These are phyloP conservation scores for Nannoperca obscura DNA, from an alignment of 2,797 vertebrate genomes.

Conservation along the genomic window DNA sequence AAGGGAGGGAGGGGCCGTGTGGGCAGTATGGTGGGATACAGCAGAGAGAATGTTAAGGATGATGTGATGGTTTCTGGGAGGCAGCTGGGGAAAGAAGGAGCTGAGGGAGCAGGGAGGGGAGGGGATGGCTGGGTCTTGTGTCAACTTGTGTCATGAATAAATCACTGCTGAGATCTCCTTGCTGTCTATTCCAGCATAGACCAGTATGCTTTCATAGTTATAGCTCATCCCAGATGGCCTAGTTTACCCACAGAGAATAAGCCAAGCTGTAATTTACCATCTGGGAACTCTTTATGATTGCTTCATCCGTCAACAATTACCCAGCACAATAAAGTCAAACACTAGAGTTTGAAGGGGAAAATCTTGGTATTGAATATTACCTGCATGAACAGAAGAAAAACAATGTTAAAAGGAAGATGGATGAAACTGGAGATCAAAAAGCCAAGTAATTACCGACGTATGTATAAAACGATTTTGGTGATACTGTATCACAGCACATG, in stretches of 20 bases:
- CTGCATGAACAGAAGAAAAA: conserved; percentile 27
- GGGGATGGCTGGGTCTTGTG: conserved; percentile 62
- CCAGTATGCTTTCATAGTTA: conserved; percentile 64
- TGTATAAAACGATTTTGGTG: not conserved
- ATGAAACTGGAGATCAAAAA: not conserved
- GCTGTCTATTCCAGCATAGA: conserved; percentile 60
- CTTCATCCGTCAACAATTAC: conserved; percentile 73
- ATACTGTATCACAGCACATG: not conserved
- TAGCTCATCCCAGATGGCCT: conserved; percentile 72
- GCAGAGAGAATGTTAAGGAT: conserved; percentile 54
- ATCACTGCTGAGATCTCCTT: conserved; percentile 72
- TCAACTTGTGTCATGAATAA: conserved; percentile 82
- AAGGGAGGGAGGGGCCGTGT: conserved; percentile 34
- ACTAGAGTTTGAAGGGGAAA: conserved; percentile 18
- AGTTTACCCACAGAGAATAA: conserved; percentile 71
- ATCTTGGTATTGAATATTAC: conserved; percentile 28
- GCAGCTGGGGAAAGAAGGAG: conserved; percentile 44
- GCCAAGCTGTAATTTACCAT: conserved; percentile 72
- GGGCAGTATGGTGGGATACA: conserved; percentile 45
- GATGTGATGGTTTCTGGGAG: conserved; percentile 66
- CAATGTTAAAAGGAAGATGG: conserved; percentile 11
- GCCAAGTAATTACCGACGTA: not conserved
- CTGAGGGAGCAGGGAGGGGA: conserved; percentile 42
- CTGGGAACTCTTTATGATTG: conserved; percentile 69
- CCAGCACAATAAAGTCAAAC: conserved; percentile 50